Percentiles rank a stretch among this genome's conserved stretches.
These are phyloP conservation scores for Meriones unguiculatus DNA, from an alignment of 2,113 vertebrate genomes.

Conservation along the genomic window DNA sequence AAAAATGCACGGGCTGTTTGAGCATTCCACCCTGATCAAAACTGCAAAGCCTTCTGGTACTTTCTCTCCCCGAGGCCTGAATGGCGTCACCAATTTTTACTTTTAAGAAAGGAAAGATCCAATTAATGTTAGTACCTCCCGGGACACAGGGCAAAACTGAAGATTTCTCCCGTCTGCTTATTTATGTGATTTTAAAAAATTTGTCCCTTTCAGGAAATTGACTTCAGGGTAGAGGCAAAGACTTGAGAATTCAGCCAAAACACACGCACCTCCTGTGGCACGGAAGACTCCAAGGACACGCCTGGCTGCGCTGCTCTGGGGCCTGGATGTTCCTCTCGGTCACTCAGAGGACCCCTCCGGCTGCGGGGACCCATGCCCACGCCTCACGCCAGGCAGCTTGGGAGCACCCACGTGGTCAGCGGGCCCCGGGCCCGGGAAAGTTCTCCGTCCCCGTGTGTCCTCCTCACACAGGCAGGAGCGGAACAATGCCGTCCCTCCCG, in stretches of 20 bases:
- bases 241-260: slow-evolving; percentile 77
- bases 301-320: slow-evolving; percentile 50
- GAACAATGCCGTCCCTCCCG: slow-evolving; percentile 74
- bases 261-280: slow-evolving; percentile 71
- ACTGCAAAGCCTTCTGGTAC: background rate
- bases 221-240: slow-evolving; percentile 68
- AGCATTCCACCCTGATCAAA: slow-evolving; percentile 18
- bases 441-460: slow-evolving; percentile 64
- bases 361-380: background rate
- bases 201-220: slow-evolving; percentile 60
- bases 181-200: slow-evolving; percentile 73
- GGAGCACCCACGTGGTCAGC: slow-evolving; percentile 10
- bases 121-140: slow-evolving; percentile 77
- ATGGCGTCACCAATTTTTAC: slow-evolving; percentile 60
- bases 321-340: background rate
- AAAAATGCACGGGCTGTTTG: slow-evolving; percentile 43
- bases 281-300: slow-evolving; percentile 67
- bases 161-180: slow-evolving; percentile 68
- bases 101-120: slow-evolving; percentile 57
- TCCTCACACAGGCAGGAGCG: slow-evolving; percentile 35
- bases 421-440: slow-evolving; percentile 31
- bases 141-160: slow-evolving; percentile 65
- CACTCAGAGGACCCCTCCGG: slow-evolving; percentile 32
- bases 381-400: background rate
- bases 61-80: slow-evolving; percentile 37